A percentile compares a stretch with the other conserved stretches of the same genome.
Evolutionary conservation across 2,888 invertebrate species (phyloP).

Genomic region (Penaeus monodon): DNA sequence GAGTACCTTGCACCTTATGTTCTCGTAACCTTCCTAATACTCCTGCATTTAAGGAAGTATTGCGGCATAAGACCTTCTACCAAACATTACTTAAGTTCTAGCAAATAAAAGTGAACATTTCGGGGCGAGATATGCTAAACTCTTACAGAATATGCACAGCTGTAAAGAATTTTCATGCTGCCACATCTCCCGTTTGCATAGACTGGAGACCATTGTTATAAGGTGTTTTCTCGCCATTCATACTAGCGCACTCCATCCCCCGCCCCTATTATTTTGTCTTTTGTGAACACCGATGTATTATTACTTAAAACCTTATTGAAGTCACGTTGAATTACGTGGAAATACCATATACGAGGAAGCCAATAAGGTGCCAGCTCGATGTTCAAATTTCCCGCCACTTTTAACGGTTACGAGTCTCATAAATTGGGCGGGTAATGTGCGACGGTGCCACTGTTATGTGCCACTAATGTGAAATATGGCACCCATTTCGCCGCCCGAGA

Average conservation of each 20-base stretch:
- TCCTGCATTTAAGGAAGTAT: no score
- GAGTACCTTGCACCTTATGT: not conserved
- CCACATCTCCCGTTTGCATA: not conserved
- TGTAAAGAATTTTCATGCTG: no score
- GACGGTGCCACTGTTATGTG: slow-evolving; percentile 65
- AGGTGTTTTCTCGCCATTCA: not conserved
- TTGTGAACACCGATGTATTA: no score
- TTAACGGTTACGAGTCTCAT: slow-evolving; percentile 65
- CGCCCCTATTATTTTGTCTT: not conserved
- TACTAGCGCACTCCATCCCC: not conserved
- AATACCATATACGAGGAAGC: slow-evolving; percentile 54
- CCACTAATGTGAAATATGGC: slow-evolving; percentile 65
- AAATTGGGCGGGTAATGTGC: slow-evolving; percentile 65
- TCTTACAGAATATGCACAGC: no score
- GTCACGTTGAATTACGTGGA: slow-evolving; percentile 37
- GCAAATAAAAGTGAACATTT: no score
- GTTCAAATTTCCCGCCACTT: slow-evolving; percentile 66
- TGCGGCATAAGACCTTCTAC: no score
- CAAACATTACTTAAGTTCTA: no score
- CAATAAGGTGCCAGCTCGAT: slow-evolving; percentile 65
- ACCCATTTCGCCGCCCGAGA: slow-evolving; percentile 55
- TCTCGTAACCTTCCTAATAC: no score
- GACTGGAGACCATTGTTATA: not conserved
- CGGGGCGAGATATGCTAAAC: no score
- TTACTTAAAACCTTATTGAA: slow-evolving; percentile 19